phyloP scores from a whole-genome alignment of 1,140 invertebrate species.

The Neuroterus valhalla region DNA sequence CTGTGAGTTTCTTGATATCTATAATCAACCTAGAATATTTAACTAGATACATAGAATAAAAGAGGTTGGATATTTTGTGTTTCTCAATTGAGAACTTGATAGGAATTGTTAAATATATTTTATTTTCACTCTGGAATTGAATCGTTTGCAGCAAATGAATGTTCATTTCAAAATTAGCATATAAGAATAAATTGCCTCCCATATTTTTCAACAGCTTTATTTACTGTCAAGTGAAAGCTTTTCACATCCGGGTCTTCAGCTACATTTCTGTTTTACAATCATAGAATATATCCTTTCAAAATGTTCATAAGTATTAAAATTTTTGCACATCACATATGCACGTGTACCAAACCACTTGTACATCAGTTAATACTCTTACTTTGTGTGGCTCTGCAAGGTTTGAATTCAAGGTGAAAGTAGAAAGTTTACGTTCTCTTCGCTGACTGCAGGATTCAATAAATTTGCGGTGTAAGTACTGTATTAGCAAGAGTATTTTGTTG shows the following conservation, averaged over 20 bases:
- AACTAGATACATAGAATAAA: too few species aligned
- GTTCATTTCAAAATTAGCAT: too few species aligned
- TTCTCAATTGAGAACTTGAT: too few species aligned
- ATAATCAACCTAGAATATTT: too few species aligned
- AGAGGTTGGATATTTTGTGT: too few species aligned
- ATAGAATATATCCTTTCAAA: background rate
- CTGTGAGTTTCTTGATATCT: too few species aligned
- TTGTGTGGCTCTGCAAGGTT: conserved; percentile 6
- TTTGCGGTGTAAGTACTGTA: background rate
- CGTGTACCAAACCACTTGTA: background rate
- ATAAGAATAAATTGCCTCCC: too few species aligned
- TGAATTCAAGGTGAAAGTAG: conserved; percentile 30
- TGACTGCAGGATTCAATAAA: conserved; percentile 3
- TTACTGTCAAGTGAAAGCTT: background rate
- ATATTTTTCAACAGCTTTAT: too few species aligned
- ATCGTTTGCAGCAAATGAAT: too few species aligned
- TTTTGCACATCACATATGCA: background rate
- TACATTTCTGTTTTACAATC: background rate
- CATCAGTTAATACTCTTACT: conserved; percentile 11
- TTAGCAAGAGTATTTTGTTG: background rate
- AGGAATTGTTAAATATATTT: too few species aligned
- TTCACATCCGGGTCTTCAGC: background rate
- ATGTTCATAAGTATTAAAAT: background rate
- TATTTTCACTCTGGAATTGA: too few species aligned
- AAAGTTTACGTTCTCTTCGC: conserved; percentile 26